A percentile compares a stretch with the other conserved stretches of the same genome.
Evolutionary conservation across 2,888 invertebrate genomes (phyloP).

Genomic region (Eumacrocentrus americanus): DNA sequence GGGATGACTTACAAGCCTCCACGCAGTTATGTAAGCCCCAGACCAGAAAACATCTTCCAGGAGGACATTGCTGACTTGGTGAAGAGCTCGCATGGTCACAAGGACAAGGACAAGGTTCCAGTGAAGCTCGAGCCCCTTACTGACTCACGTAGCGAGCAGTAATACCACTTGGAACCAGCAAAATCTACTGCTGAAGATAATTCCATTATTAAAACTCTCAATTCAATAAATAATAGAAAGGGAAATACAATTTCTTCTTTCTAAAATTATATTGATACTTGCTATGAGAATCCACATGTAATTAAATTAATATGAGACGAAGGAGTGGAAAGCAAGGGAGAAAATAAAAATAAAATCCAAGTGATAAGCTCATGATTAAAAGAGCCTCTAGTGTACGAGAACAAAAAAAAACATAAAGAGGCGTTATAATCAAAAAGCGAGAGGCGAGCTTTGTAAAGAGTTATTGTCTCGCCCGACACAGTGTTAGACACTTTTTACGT

Average conservation of each 20-base stretch:
- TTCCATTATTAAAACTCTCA: too few relatives aligned
- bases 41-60: conserved; percentile 69
- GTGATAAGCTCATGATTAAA: conserved; percentile 15
- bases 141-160: conserved; percentile 70
- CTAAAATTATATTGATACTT: too few relatives aligned
- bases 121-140: conserved; percentile 77
- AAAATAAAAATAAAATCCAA: conserved; percentile 3
- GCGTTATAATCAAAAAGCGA: conserved; percentile 22
- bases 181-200: background rate
- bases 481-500: conserved; percentile 20
- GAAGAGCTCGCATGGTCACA: conserved; percentile 64
- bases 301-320: background rate
- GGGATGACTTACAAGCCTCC: conserved; percentile 72
- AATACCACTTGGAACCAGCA: conserved; percentile 32
- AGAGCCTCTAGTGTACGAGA: conserved; percentile 4
- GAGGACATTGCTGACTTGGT: conserved; percentile 70
- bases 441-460: conserved; percentile 24
- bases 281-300: too few relatives aligned
- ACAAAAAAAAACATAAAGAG: conserved; percentile 5
- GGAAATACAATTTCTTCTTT: background rate
- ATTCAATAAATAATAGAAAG: too few relatives aligned
- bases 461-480: conserved; percentile 24
- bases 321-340: background rate
- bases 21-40: conserved; percentile 69
- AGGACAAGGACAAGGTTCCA: conserved; percentile 64